Conservation (phyloP, 2,113 vertebrate genomes). For the Guaruba guarouba region DNA sequence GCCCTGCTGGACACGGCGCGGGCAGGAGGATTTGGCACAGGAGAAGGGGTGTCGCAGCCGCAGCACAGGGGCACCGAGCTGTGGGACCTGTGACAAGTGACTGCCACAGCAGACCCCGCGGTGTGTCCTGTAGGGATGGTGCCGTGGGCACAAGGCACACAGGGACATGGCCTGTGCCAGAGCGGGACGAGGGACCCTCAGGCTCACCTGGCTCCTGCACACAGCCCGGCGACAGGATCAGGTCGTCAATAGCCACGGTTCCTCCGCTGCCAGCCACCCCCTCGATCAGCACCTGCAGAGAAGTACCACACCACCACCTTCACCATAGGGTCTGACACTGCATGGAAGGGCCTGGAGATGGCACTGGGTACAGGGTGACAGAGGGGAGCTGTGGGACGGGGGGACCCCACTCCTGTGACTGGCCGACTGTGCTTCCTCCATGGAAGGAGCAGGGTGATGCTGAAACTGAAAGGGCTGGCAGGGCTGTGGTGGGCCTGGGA, state of each 20-base stretch:
- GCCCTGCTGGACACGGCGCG: accelerated
- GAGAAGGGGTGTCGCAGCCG: background rate
- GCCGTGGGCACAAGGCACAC: background rate
- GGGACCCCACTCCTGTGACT: background rate
- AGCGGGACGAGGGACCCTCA: background rate
- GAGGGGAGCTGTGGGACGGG: accelerated
- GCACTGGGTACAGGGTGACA: background rate
- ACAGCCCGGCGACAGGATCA: conserved; percentile 82
- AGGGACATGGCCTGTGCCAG: accelerated
- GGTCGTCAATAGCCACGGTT: conserved; percentile 84
- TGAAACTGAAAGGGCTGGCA: background rate
- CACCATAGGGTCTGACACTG: background rate
- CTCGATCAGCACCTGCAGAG: conserved; percentile 81
- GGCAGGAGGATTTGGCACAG: background rate
- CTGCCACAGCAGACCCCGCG: background rate
- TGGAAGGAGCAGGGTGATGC: background rate
- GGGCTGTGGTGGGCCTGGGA: background rate
- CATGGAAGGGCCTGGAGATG: accelerated
- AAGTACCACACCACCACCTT: accelerated
- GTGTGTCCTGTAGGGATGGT: background rate
- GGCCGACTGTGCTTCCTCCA: accelerated
- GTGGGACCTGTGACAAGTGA: background rate
- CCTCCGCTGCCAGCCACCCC: conserved; percentile 70
- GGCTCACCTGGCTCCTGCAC: conserved; percentile 62
- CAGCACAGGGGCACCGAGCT: background rate